These are phyloP conservation scores for Sphenodon punctatus DNA, from an alignment of 2,797 vertebrate genomes.

Conservation along the genomic window DNA sequence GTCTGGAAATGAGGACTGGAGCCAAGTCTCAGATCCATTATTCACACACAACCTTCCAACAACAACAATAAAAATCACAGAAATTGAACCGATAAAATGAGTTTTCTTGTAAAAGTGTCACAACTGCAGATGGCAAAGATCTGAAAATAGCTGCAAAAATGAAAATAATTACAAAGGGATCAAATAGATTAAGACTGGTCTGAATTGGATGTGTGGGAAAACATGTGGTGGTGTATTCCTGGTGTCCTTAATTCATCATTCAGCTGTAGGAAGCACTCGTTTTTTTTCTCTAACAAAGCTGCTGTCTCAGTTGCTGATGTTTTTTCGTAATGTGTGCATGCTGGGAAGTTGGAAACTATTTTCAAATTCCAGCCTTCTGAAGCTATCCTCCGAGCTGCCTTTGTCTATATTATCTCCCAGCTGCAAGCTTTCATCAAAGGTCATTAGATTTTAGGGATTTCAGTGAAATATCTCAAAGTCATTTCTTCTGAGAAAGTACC, in stretches of 20 bases:
- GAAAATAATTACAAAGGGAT: constrained; percentile 69
- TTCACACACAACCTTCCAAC: constrained; percentile 67
- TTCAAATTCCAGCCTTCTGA: constrained; percentile 63
- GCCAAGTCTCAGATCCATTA: constrained; percentile 72
- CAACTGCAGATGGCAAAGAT: constrained; percentile 76
- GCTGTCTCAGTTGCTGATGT: constrained; percentile 64
- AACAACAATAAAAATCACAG: constrained; percentile 68
- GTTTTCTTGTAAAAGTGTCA: constrained; percentile 71
- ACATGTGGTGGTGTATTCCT: constrained; percentile 63
- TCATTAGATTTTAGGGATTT: constrained; percentile 43
- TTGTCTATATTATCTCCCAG: constrained; percentile 66
- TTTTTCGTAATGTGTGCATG: constrained; percentile 56
- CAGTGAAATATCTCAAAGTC: constrained; percentile 28
- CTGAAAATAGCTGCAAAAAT: constrained; percentile 71
- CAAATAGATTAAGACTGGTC: constrained; percentile 62
- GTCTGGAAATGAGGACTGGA: constrained; percentile 60
- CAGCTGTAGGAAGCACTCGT: constrained; percentile 53
- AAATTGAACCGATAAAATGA: constrained; percentile 59
- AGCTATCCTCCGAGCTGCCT: constrained; percentile 56
- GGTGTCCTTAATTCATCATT: constrained; percentile 73
- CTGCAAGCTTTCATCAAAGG: constrained; percentile 69
- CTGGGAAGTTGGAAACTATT: constrained; percentile 59
- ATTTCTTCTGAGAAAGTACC: constrained; percentile 58
- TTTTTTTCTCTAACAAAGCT: constrained; percentile 67
- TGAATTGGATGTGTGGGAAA: constrained; percentile 65